These are phyloP conservation scores for Alethe diademata DNA, from an alignment of 2,113 vertebrate genomes.

Conservation along the genomic window DNA sequence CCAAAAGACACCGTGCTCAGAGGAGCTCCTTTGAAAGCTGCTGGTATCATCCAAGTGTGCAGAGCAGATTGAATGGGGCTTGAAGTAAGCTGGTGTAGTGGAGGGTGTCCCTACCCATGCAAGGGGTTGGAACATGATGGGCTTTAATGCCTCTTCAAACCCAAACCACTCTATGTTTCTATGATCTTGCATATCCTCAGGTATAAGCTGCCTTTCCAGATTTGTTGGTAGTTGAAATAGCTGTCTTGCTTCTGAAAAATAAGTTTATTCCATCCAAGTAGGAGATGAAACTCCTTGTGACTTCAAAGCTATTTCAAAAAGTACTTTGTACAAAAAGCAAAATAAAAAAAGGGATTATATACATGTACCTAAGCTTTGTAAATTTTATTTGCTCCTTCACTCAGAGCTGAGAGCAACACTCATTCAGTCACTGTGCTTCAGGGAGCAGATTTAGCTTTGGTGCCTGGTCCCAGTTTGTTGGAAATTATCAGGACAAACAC, in stretches of 20 bases:
- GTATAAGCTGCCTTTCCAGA: background rate
- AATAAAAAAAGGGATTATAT: background rate
- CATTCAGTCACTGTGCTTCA: background rate
- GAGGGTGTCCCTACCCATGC: background rate
- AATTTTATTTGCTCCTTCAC: background rate
- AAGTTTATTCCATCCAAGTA: background rate
- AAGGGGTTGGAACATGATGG: background rate
- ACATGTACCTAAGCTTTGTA: background rate
- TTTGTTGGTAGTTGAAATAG: background rate
- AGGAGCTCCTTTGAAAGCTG: background rate
- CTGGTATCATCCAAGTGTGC: background rate
- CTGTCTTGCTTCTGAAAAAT: background rate
- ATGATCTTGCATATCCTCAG: background rate
- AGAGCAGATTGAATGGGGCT: background rate
- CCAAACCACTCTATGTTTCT: background rate
- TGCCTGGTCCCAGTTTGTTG: background rate
- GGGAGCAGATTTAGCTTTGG: background rate
- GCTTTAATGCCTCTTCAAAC: background rate
- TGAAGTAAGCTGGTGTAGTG: background rate
- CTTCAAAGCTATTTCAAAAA: background rate
- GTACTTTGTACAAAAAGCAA: background rate
- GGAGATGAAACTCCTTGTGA: background rate
- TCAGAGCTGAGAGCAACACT: background rate
- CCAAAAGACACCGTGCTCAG: rapidly evolving
- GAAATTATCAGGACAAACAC: background rate